Base-by-base conservation (phyloP, 2,113 vertebrate genomes). In the Malurus melanocephalus region DNA sequence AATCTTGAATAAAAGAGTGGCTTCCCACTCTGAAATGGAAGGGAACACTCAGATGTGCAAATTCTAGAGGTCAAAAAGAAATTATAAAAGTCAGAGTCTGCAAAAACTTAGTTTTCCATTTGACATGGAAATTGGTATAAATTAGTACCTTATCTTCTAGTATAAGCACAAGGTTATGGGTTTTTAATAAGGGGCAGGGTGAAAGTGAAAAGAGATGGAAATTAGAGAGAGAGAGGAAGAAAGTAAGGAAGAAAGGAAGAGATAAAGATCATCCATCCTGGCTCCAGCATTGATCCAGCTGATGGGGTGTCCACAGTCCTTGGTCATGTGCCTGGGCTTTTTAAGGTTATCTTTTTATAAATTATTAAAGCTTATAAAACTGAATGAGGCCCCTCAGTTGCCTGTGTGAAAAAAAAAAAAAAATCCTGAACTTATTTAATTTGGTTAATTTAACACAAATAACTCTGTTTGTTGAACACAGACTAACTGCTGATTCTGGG, bases 351-450 rank as follows among this genome's bases (percentile, higher is more conserved):
- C 3, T 57, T 65, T 38, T 51, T 16, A 23, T 14, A 28, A 26
- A 52, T 43, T 74, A 84, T 43, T 74, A 57, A 68, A 45, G 1
- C 2, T 62, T 82, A 45, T 57, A 56, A 74, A 91, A 64, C 6
- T 60, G 17, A 77, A 68, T 28, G 21, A 77, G 7, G 5, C 3
- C 48, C 4, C 6, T 69, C 57, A 60, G 10, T 13, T 43, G 14
- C 1, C 7, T 69, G 4, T 45, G 27, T 19, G 6, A n/a, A 0
- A 2, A 3, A n/a, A 40, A 42, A 43, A 24, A 35, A 33, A 16
- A 26, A 6, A 17, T 30, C 42, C 20, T 59, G 20, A 67, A 7
- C 1, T 57, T 57, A 72, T 9, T 80, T 60, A 32, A 9, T 72
- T 72, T 4, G 23, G 3, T 65, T 52, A 40, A 18, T 85, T 67